Evolutionary conservation across 2,888 invertebrate genomes (phyloP), one percentile per base, ranked within the genome.

Genomic region (Cerceris rybyensis): DNA sequence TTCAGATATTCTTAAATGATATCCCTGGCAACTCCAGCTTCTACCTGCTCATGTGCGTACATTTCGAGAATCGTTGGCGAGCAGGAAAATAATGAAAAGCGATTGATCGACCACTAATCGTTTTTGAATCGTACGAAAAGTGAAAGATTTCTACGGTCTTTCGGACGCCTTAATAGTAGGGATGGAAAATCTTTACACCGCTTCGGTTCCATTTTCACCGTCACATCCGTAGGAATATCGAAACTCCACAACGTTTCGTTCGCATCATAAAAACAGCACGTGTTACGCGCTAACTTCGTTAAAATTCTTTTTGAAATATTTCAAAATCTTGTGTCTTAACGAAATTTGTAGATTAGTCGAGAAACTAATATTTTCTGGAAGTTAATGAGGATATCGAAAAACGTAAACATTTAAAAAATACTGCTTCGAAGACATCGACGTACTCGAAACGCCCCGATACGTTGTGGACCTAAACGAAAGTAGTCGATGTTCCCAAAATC

Each of bases 131-230:
- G 16, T 69, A 69, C 70, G 54, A 82, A 75, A 82, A 67, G 67
- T 82, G 75, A 71, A 85, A 82, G 80, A 75, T 82, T 76, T 73
- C 85, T 85, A 81, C 83, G 78, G 85, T 80, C 85, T 84, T 84
- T 85, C 85, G 80, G 74, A 80, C 78, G 85, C 28, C 28, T 82
- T 75, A 80, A 59, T 67, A 77, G 67, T 78, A 72, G 72, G 78
- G 78, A 78, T 69, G 60, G 59, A 59, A 79, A 50, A 75, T 41
- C 54, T 39, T 43, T 6, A 17, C 55, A 6, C 4, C 55, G 16
- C 13, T 46, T 46, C 13, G 13, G 8, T 11, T 55, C 28, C 17
- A 55, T 55, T 17, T 17, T 55, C 16, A 11, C 14, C 11, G 49
- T 50, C 59, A n/a, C 57, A 11, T 13, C 63, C 49, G 28, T 42